A percentile compares a stretch with the other conserved stretches of the same genome.
phyloP scores from a whole-genome alignment of 2,888 invertebrate species.

The Amiota minor region DNA sequence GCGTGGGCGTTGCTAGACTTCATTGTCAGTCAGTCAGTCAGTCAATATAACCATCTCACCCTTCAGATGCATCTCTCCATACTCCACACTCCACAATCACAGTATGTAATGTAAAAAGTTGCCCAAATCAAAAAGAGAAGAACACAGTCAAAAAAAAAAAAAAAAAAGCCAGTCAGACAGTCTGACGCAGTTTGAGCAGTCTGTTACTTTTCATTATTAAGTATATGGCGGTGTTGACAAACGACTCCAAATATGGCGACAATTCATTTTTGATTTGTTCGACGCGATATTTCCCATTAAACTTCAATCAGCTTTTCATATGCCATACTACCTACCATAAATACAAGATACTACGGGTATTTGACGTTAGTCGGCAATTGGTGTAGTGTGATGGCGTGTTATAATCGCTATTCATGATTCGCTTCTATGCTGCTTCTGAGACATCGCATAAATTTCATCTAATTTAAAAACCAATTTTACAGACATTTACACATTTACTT shows the following conservation, averaged over 20 bases:
- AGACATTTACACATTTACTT: background rate
- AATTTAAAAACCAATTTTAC: conserved; percentile 12
- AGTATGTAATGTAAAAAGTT: background rate
- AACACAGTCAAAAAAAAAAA: background rate
- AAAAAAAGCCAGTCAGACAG: background rate
- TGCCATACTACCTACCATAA: too few relatives aligned
- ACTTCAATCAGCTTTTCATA: too few relatives aligned
- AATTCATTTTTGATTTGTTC: too few relatives aligned
- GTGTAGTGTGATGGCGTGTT: conserved; percentile 2
- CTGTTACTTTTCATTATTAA: background rate
- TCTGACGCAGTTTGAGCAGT: background rate
- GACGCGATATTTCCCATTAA: too few relatives aligned
- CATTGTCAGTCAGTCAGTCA: background rate
- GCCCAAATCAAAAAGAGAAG: background rate
- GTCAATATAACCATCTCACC: background rate
- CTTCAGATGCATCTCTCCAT: background rate
- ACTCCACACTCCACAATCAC: too few relatives aligned
- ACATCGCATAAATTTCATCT: background rate
- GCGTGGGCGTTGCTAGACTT: conserved; percentile 18
- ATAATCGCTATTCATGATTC: background rate
- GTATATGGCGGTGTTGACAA: conserved; percentile 6
- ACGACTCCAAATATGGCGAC: conserved; percentile 12
- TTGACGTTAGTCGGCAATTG: too few relatives aligned
- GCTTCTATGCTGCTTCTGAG: too few relatives aligned
- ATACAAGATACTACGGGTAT: too few relatives aligned